Conservation (phyloP, 2,113 vertebrate genomes). For the Pedetes capensis region DNA sequence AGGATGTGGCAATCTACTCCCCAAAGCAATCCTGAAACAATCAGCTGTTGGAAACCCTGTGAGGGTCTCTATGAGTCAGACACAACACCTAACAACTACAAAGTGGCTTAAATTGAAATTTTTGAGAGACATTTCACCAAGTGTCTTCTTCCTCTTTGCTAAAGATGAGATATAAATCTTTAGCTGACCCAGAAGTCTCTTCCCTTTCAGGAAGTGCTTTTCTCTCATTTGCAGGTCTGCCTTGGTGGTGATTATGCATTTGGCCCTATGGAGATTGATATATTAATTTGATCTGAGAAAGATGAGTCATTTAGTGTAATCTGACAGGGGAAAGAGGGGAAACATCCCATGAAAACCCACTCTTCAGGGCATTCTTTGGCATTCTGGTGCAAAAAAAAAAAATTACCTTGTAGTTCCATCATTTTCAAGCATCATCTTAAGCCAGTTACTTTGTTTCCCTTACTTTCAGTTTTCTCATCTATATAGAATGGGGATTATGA, state of each 20-base stretch:
- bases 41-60: no score
- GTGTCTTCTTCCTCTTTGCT: conserved; percentile 24
- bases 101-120: conserved; percentile 58
- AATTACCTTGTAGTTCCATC: not conserved
- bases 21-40: no score
- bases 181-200: not conserved
- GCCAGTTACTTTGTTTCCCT: not conserved
- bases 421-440: not conserved
- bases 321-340: not conserved
- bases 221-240: not conserved
- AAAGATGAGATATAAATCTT: not conserved
- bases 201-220: not conserved
- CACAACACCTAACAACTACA: no score
- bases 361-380: not conserved
- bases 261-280: not conserved
- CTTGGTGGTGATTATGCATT: not conserved
- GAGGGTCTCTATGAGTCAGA: no score
- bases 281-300: conserved; percentile 1
- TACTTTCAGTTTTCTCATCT: conserved; percentile 11
- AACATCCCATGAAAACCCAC: not conserved
- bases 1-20: no score
- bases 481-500: not conserved
- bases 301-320: not conserved
- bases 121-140: conserved; percentile 39
- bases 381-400: not conserved